Percentiles rank a stretch among this genome's conserved stretches.
Conservation (phyloP, 2,113 vertebrate species). For the Myotis yumanensis region DNA sequence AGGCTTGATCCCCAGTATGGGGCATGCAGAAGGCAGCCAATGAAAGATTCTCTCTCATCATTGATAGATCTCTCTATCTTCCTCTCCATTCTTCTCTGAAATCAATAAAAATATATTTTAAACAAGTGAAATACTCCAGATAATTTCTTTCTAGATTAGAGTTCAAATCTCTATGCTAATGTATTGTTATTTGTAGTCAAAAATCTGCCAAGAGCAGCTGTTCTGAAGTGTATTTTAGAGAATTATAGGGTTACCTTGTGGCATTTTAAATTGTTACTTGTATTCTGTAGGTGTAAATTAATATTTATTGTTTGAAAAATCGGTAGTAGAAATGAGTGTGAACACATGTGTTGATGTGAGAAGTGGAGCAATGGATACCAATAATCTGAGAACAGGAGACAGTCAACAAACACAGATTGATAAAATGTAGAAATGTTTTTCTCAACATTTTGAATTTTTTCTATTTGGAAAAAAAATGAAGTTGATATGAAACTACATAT, state of each 20-base stretch:
- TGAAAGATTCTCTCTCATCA: no score
- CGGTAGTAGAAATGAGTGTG: neutral
- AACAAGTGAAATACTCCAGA: neutral
- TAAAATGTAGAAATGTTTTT: neutral
- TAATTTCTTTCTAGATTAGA: neutral
- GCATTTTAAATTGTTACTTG: neutral
- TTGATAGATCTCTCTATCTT: no score
- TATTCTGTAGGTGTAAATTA: neutral
- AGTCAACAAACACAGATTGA: neutral
- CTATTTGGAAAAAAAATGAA: neutral
- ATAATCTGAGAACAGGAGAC: neutral
- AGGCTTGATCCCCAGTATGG: no score
- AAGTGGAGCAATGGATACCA: neutral
- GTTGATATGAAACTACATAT: neutral
- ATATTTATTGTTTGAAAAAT: neutral
- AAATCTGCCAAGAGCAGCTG: neutral
- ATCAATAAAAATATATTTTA: no score
- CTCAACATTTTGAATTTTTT: neutral
- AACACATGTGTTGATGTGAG: accelerated
- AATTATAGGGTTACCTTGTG: neutral
- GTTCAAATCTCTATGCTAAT: neutral
- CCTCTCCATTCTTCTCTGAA: no score
- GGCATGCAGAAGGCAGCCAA: no score
- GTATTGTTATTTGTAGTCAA: neutral
- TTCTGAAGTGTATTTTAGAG: neutral